Percentiles rank a stretch among this genome's conserved stretches.
These are phyloP conservation scores for Cassiopea andromeda DNA, from an alignment of 30 jellyfish, hydroid and myxozoan genomes.

Conservation along the genomic window DNA sequence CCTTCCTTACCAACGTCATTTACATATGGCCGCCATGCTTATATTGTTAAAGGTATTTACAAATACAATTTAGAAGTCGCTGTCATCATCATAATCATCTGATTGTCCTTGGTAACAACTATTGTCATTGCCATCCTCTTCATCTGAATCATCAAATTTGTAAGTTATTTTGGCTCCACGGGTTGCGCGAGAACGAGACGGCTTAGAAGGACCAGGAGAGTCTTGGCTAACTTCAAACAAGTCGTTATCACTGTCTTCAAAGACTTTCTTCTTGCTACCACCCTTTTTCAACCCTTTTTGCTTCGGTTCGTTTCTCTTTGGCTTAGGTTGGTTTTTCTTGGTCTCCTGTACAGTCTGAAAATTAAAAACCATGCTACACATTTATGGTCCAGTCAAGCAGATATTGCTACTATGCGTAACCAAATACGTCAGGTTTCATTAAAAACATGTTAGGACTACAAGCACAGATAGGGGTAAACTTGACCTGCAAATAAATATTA, in stretches of 20 bases:
- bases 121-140: slow-evolving; percentile 7
- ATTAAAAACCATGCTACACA: background rate
- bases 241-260: slow-evolving; percentile 70
- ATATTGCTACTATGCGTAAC: too few species aligned
- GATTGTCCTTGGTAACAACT: too few species aligned
- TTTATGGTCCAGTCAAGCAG: too few species aligned
- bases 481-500: too few species aligned
- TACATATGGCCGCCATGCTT: too few species aligned
- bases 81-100: slow-evolving; percentile 56
- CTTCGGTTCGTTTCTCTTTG: background rate
- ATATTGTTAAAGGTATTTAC: too few species aligned
- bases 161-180: slow-evolving; percentile 16
- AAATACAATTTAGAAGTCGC: slow-evolving; percentile 48
- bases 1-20: too few species aligned
- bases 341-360: slow-evolving; percentile 15
- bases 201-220: slow-evolving; percentile 26
- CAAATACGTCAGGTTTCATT: too few species aligned
- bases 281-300: slow-evolving; percentile 18
- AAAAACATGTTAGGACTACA: too few species aligned
- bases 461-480: too few species aligned
- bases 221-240: slow-evolving; percentile 50
- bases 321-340: background rate
- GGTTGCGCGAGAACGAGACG: slow-evolving; percentile 8
- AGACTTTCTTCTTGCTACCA: slow-evolving; percentile 53
- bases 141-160: slow-evolving; percentile 27